Evolutionary conservation across 2,888 invertebrate species (phyloP).

Genomic region (Tetragnatha montana): DNA sequence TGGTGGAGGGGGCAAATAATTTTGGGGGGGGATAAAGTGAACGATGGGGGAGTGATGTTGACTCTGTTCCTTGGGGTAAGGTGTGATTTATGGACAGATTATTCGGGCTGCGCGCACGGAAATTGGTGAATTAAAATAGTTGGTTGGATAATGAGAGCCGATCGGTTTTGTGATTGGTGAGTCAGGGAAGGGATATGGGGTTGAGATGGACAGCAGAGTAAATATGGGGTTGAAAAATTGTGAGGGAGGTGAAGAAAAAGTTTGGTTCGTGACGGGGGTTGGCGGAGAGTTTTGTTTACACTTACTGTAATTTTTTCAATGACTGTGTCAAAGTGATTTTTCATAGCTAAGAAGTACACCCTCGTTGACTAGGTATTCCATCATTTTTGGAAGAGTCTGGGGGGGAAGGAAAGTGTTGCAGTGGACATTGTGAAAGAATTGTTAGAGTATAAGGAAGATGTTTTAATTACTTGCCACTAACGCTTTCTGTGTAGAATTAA

Average conservation of each 20-base stretch:
- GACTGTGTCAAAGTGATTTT: neutral
- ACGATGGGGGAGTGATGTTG: slow-evolving; percentile 59
- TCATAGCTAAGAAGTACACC: neutral
- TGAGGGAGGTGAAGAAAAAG: neutral
- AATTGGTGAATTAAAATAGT: slow-evolving; percentile 67
- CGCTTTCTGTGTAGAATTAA: no score
- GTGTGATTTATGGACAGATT: slow-evolving; percentile 68
- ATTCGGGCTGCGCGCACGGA: slow-evolving; percentile 57
- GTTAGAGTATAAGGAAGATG: no score
- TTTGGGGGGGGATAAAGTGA: slow-evolving; percentile 32
- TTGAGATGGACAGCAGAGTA: slow-evolving; percentile 20
- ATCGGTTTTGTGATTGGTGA: slow-evolving; percentile 26
- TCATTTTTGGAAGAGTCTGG: no score
- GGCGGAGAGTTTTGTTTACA: neutral
- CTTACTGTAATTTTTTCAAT: neutral
- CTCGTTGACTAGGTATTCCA: no score
- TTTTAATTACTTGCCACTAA: no score
- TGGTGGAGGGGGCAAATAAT: neutral
- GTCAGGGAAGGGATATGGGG: slow-evolving; percentile 24
- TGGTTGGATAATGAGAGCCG: neutral
- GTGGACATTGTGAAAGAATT: no score
- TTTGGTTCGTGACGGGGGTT: neutral
- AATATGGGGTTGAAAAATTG: slow-evolving; percentile 10
- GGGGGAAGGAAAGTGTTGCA: no score
- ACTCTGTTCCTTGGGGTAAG: slow-evolving; percentile 45